phyloP scores from a whole-genome alignment of 2,888 invertebrate genomes.

The Graphium colonna region DNA sequence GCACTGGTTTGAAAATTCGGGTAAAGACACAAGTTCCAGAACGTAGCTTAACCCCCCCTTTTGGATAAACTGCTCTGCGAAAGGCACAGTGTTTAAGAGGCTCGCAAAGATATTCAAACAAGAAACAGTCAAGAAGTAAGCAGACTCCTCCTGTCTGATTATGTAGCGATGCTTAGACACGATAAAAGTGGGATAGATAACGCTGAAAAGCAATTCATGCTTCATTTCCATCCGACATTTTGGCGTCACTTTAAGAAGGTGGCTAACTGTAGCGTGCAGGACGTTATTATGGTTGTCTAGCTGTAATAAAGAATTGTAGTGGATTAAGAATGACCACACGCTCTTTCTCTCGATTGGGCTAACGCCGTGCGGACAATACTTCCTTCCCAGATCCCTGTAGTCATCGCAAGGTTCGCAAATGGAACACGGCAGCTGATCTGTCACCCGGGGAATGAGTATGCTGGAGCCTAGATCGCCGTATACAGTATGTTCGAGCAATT shows the following conservation, averaged over 20 bases:
- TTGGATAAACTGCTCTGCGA: constrained; percentile 81
- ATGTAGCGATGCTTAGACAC: constrained; percentile 74
- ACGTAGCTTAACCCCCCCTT: constrained; percentile 79
- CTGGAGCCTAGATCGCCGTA: constrained; percentile 81
- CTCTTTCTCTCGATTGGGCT: constrained; percentile 55
- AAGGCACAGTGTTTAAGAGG: constrained; percentile 73
- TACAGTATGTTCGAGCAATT: constrained; percentile 78
- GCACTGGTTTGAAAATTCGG: constrained; percentile 79
- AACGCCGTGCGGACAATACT: constrained; percentile 51
- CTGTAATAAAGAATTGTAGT: constrained; percentile 79
- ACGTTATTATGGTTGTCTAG: constrained; percentile 74
- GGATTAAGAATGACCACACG: constrained; percentile 79
- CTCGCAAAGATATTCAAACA: constrained; percentile 81
- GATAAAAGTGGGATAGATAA: constrained; percentile 81
- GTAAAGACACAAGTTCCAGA: constrained; percentile 71
- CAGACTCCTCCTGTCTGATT: constrained; percentile 63
- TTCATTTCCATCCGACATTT: constrained; percentile 76
- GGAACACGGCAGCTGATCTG: constrained; percentile 66
- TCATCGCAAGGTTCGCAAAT: constrained; percentile 62
- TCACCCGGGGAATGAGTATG: constrained; percentile 47
- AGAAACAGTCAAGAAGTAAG: constrained; percentile 80
- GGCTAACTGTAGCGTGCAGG: constrained; percentile 78
- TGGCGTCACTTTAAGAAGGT: constrained; percentile 79
- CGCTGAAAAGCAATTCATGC: constrained; percentile 78
- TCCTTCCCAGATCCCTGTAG: constrained; percentile 42